These are phyloP conservation scores for Triplophysa siluroides DNA, from an alignment of 2,113 vertebrate genomes.

Conservation along the genomic window DNA sequence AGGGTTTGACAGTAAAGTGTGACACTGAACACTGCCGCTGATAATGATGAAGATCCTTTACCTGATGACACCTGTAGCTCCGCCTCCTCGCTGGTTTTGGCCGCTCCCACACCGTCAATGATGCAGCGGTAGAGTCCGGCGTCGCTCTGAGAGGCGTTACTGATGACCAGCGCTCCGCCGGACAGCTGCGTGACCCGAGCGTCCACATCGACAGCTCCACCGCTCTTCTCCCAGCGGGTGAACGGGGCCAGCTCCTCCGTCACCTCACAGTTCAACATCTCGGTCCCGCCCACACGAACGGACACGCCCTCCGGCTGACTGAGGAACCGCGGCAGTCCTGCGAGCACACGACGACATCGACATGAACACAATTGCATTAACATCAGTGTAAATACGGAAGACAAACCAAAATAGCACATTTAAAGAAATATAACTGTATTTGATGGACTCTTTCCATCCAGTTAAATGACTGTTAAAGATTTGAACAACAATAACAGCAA, in stretches of 20 bases:
- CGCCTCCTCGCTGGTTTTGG: slow-evolving; percentile 89
- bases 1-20: background rate
- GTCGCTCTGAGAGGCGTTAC: slow-evolving; percentile 80
- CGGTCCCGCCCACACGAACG: slow-evolving; percentile 73
- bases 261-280: slow-evolving; percentile 86
- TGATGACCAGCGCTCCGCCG: slow-evolving; percentile 82
- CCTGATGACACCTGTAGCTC: slow-evolving; percentile 85
- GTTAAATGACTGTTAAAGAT: too few relatives aligned
- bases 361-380: background rate
- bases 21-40: too few relatives aligned
- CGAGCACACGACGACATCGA: background rate
- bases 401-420: background rate
- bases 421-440: too few relatives aligned
- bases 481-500: too few relatives aligned
- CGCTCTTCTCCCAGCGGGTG: slow-evolving; percentile 87
- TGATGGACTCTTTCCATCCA: too few relatives aligned
- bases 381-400: background rate
- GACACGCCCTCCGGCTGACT: slow-evolving; percentile 82
- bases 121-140: slow-evolving; percentile 85
- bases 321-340: slow-evolving; percentile 86
- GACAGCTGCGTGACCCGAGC: slow-evolving; percentile 76
- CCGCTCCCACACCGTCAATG: slow-evolving; percentile 79
- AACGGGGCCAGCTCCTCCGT: slow-evolving; percentile 82
- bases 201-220: slow-evolving; percentile 71
- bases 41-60: slow-evolving; percentile 58